phyloP scores from a whole-genome alignment of 1,140 invertebrate species.

The Philotrypesis tridentata region DNA sequence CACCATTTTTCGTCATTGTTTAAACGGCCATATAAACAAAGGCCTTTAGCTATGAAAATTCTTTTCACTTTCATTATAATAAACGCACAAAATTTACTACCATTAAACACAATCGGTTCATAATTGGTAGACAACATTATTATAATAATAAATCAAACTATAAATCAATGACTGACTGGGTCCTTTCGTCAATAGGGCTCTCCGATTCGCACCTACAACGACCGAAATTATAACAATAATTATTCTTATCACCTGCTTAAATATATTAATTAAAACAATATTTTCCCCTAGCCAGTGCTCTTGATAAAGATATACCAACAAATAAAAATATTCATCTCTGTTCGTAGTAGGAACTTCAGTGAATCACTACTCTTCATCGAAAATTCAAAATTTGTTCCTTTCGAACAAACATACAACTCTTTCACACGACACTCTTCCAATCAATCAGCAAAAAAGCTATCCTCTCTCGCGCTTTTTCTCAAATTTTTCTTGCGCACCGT shows the following conservation, averaged over 20 bases:
- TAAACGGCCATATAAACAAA: slow-evolving; percentile 50
- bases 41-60: slow-evolving; percentile 22
- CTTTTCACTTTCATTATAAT: slow-evolving; percentile 41
- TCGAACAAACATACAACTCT: slow-evolving; percentile 30
- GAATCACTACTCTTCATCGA: slow-evolving; percentile 24
- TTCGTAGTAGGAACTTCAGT: slow-evolving; percentile 47
- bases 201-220: slow-evolving; percentile 44
- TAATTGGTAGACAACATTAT: slow-evolving; percentile 39
- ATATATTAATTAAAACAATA: slow-evolving; percentile 51
- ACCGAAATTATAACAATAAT: slow-evolving; percentile 50
- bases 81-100: slow-evolving; percentile 42
- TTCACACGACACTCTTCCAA: slow-evolving; percentile 20
- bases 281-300: slow-evolving; percentile 44
- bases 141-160: slow-evolving; percentile 47
- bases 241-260: slow-evolving; percentile 38
- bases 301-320: slow-evolving; percentile 51
- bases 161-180: slow-evolving; percentile 47
- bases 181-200: slow-evolving; percentile 38
- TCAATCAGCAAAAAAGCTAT: slow-evolving; percentile 43
- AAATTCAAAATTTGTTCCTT: slow-evolving; percentile 28
- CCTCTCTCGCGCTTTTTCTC: slow-evolving; percentile 9
- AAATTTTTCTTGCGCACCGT: slow-evolving; percentile 37
- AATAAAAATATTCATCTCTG: slow-evolving; percentile 48
- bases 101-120: slow-evolving; percentile 13
- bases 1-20: slow-evolving; percentile 55